Base-by-base conservation (phyloP, 1,140 invertebrate genomes). In the Goniozus legneri region DNA sequence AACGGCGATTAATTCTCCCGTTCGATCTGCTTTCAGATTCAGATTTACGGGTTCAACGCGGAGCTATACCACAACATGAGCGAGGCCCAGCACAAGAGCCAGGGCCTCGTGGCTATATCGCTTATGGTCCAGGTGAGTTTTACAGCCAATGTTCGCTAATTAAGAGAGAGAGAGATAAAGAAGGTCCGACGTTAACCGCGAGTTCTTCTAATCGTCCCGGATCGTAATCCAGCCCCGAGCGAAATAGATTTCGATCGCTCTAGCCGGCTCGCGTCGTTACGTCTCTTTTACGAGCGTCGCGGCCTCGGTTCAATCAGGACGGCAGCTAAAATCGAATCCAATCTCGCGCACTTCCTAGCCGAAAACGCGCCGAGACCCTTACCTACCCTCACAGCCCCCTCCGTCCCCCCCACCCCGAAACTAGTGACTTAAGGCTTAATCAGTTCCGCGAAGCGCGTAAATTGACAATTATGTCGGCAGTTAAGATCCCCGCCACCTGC, bases 1-100 rank as follows among this genome's bases (percentile, higher is more conserved):
- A n/a, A n/a, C n/a, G n/a, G n/a, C n/a, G n/a, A n/a, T n/a, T n/a
- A n/a, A n/a, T 8, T 3, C 16, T 20, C 22, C 24, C 37, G 20
- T 42, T 39, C 56, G 62, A 62, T 69, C 66, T 73, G 69, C 59
- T 81, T 83, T 43, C 81, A 96, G 93, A 88, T 97, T 58, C 94
- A 97, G 77, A 79, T 97, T 27, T 92, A 95, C 60, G 95, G 93
- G 2, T 98, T 91, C 78, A 97, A 97, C 71, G 89, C 91, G 48
- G 92, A 97, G 71, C 78, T 98, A n/a, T 97, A 97, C 77, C 88
- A 89, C 65, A 97, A 97, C 72, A 93, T 96, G 84, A 88, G 91
- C 20, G 91, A 96, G 76, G 95, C 95, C 15, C 88, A 93, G 59
- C 88, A 92, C 69, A 91, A 92, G 73, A 91, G 90, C 21, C 91